phyloP scores from a whole-genome alignment of 2,113 vertebrate genomes.

The Neoarius graeffei region DNA sequence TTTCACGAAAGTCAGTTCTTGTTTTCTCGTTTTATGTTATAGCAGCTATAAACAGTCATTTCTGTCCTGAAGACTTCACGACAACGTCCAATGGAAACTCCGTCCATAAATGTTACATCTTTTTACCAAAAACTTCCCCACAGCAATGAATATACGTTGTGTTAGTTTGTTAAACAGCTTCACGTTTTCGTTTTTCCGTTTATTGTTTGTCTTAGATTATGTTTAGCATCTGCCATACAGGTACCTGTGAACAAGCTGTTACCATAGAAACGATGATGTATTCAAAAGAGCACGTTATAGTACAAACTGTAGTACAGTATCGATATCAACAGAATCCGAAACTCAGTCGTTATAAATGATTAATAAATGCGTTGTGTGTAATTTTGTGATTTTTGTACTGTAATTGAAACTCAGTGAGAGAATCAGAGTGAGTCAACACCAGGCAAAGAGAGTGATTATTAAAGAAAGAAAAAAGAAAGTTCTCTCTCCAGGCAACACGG shows the following conservation, averaged over 20 bases:
- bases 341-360: not conserved
- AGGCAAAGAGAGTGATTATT: conserved; percentile 3
- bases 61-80: not conserved
- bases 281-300: not conserved
- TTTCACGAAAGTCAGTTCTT: not conserved
- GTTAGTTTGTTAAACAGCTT: not conserved
- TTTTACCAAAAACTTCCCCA: not conserved
- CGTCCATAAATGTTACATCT: not conserved
- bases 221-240: not conserved
- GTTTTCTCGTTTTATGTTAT: not conserved
- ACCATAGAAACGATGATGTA: not conserved
- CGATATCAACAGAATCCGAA: not conserved
- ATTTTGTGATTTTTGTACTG: not conserved
- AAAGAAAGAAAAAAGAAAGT: not conserved
- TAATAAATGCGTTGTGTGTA: not conserved
- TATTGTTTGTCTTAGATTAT: not conserved
- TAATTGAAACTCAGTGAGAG: not conserved
- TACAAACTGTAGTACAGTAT: too few species aligned
- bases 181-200: not conserved
- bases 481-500: conserved; percentile 27
- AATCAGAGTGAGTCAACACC: not conserved
- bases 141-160: not conserved
- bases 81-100: not conserved
- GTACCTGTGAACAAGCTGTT: not conserved
- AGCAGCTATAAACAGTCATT: not conserved